Percentiles rank a stretch among this genome's conserved stretches.
Evolutionary conservation across 2,113 vertebrate genomes (phyloP).

Genomic region (Paratilapia polleni): DNA sequence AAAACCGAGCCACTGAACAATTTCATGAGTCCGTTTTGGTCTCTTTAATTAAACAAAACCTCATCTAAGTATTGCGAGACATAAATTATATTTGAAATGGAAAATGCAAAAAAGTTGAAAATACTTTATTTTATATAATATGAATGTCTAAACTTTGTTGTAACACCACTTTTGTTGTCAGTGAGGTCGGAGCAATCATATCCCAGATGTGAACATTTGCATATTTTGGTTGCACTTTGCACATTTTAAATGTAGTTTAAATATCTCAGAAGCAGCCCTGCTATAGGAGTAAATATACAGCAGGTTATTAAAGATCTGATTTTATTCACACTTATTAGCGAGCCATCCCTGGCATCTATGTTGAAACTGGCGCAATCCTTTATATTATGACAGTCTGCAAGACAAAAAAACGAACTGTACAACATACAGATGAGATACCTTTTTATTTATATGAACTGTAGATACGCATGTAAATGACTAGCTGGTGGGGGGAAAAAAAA

Average conservation of each 20-base stretch:
- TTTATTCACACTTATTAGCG: slow-evolving; percentile 27
- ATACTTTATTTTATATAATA: not conserved
- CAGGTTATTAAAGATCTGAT: slow-evolving; percentile 12
- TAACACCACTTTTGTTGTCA: not conserved
- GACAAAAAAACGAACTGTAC: not conserved
- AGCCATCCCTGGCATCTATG: not conserved
- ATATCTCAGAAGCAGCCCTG: not conserved
- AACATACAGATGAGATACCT: not conserved
- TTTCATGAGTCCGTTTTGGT: not conserved
- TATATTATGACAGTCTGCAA: not conserved
- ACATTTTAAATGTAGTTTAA: slow-evolving; percentile 23
- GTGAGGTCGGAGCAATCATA: not conserved
- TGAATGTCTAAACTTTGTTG: not conserved
- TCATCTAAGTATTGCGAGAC: not conserved
- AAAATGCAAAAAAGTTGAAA: not conserved
- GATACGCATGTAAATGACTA: not conserved
- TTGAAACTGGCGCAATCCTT: not conserved
- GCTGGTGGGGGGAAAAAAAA: not conserved
- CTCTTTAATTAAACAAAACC: not conserved
- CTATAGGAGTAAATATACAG: slow-evolving; percentile 2
- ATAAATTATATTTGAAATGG: not conserved
- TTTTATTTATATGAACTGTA: not conserved
- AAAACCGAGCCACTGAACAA: not conserved
- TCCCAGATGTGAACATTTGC: not conserved
- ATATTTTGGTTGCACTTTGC: too few relatives aligned